phyloP scores from a whole-genome alignment of 2,888 invertebrate species.

The Epistrophe eligans region DNA sequence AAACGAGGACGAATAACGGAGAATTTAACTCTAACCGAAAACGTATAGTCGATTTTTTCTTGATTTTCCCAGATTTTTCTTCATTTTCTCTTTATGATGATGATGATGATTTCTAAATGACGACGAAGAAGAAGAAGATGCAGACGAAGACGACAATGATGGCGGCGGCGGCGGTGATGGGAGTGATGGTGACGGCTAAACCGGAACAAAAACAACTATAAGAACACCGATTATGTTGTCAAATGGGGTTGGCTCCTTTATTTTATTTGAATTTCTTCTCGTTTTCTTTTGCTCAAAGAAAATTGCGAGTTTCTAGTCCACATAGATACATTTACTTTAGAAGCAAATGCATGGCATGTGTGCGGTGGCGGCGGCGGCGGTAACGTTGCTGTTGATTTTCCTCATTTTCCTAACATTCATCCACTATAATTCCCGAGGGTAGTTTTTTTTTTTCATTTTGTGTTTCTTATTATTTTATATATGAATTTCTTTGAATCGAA shows the following conservation, averaged over 20 bases:
- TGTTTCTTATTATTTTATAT: slow-evolving; percentile 26
- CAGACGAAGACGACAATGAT: slow-evolving; percentile 22
- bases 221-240: slow-evolving; percentile 67
- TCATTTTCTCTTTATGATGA: slow-evolving; percentile 62
- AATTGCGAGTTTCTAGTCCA: slow-evolving; percentile 16
- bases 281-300: slow-evolving; percentile 31
- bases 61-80: slow-evolving; percentile 67
- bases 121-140: slow-evolving; percentile 43
- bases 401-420: slow-evolving; percentile 35
- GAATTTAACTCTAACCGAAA: slow-evolving; percentile 55
- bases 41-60: slow-evolving; percentile 65
- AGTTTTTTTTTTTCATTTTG: not conserved
- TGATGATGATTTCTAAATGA: slow-evolving; percentile 61
- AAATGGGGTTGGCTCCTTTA: slow-evolving; percentile 74
- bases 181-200: slow-evolving; percentile 4
- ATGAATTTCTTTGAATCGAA: slow-evolving; percentile 41
- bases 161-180: not conserved
- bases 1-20: slow-evolving; percentile 61
- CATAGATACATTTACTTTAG: slow-evolving; percentile 51
- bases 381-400: slow-evolving; percentile 32
- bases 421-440: slow-evolving; percentile 45
- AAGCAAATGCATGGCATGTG: slow-evolving; percentile 46
- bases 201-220: slow-evolving; percentile 48
- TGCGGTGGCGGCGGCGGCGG: not conserved
- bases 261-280: slow-evolving; percentile 68